phyloP scores from a whole-genome alignment of 1,140 invertebrate genomes.

The Drosophila simulans region DNA sequence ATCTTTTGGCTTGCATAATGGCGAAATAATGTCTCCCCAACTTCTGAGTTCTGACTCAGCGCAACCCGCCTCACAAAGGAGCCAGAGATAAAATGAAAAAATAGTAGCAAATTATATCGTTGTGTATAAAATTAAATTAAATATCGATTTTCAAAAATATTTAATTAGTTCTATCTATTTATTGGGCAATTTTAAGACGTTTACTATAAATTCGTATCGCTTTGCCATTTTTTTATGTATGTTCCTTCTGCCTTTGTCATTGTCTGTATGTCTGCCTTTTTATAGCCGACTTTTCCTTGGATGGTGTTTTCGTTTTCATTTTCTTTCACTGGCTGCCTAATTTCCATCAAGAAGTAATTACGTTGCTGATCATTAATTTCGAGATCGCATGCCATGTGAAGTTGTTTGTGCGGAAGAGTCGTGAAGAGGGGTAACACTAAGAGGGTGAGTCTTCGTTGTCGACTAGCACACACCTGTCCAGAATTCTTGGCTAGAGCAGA shows the following conservation, averaged over 20 bases:
- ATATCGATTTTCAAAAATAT: too few relatives aligned
- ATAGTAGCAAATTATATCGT: conserved; percentile 8
- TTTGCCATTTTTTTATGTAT: background rate
- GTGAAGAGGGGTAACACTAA: background rate
- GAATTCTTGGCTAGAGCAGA: conserved; percentile 10
- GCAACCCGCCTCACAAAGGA: conserved; percentile 17
- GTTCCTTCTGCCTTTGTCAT: conserved; percentile 35
- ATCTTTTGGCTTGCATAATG: conserved; percentile 49
- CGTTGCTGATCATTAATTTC: conserved; percentile 79
- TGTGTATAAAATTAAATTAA: too few relatives aligned
- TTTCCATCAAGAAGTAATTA: conserved; percentile 82
- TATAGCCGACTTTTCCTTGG: conserved; percentile 19
- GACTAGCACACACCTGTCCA: conserved; percentile 25
- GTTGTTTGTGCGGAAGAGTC: conserved; percentile 42
- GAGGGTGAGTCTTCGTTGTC: background rate
- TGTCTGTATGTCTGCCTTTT: conserved; percentile 12
- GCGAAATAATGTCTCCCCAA: conserved; percentile 23
- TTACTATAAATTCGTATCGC: conserved; percentile 8
- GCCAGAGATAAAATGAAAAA: conserved; percentile 1
- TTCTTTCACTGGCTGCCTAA: conserved; percentile 60
- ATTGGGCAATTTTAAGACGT: background rate
- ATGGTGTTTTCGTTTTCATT: conserved; percentile 39
- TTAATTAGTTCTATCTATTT: background rate
- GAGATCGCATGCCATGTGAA: conserved; percentile 75
- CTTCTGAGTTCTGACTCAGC: conserved; percentile 12